Base-by-base conservation (phyloP, 2,113 vertebrate species). In the Collichthys lucidus region DNA sequence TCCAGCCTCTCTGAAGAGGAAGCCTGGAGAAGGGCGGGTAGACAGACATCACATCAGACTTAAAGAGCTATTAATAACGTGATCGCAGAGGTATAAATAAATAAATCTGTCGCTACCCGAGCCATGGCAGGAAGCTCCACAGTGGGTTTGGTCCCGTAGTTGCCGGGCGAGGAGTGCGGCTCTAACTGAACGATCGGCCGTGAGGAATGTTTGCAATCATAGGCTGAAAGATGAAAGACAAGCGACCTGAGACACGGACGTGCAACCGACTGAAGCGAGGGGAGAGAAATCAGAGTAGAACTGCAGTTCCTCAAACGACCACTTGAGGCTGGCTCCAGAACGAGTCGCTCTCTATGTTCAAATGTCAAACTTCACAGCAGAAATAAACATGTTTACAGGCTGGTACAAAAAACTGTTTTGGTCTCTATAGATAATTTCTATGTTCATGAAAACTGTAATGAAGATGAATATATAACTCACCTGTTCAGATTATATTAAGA, bases 1-100 rank as follows among this genome's bases (percentile, higher is more conserved):
- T 94, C 88, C 79, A 96, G 95, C 85, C 89, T 92, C 89, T 97
- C 97, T 59, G 74, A 93, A 77, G 96, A 96, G 71, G 93, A 90
- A 53, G 94, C 93, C 96, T 97, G 87, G 10, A 76, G 80, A 56
- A 47, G 31, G 5, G 31, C 2, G 26, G 5, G 62, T 11, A 5
- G 1, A 62, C 53, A 67, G 17, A 29, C 50, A 79, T 5, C 2
- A 29, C 50, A 79, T 5, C 2, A 53, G 1, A 71, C 61, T 20
- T 57, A 26, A 53, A 26, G 11, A 50, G n/a, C 19, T 35, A 47
- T 47, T 17, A 55, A 40, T 17, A 4, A 50, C 2, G 19, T 8
- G n/a, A 10, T 16, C 1, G 11, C 22, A 29, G 26, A 65, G 24
- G 7, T 46, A 19, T n/a, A 15, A 19, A 5, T 15, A 53, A 35